Evolutionary conservation across 2,113 vertebrate species (phyloP).

Genomic region (Kryptolebias marmoratus): DNA sequence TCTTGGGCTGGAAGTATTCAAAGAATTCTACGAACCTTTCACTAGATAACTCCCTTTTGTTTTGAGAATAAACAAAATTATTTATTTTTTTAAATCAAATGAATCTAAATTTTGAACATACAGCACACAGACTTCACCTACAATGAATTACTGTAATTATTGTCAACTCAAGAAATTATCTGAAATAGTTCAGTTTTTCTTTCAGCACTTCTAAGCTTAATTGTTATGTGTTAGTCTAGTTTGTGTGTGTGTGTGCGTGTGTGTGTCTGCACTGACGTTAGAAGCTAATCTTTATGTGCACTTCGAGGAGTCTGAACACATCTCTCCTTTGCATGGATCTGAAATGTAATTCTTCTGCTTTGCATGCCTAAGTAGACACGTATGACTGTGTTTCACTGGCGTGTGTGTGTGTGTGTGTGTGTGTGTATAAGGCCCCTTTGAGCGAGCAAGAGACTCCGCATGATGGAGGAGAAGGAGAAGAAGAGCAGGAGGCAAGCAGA

Average conservation of each 20-base stretch:
- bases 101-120: background rate
- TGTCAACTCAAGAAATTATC: background rate
- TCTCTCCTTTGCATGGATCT: conserved; percentile 9
- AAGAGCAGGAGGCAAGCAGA: conserved; percentile 78
- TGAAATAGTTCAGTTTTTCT: background rate
- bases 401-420: conserved; percentile 15
- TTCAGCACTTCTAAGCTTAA: background rate
- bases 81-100: background rate
- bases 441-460: conserved; percentile 59
- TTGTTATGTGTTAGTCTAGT: background rate
- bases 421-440: conserved; percentile 16
- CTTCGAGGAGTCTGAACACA: conserved; percentile 3
- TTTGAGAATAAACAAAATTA: too few relatives aligned
- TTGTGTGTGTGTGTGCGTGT: background rate
- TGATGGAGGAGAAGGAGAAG: conserved; percentile 81
- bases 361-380: conserved; percentile 17
- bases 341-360: conserved; percentile 2
- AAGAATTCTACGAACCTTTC: conserved; percentile 8
- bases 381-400: conserved; percentile 1
- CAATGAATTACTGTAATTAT: background rate
- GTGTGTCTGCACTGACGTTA: background rate
- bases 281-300: conserved; percentile 7
- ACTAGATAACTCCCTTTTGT: too few relatives aligned
- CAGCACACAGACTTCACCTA: background rate
- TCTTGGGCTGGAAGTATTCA: conserved; percentile 48